Evolutionary conservation across 2,888 invertebrate species (phyloP).

Genomic region (Epinotia bilunana): DNA sequence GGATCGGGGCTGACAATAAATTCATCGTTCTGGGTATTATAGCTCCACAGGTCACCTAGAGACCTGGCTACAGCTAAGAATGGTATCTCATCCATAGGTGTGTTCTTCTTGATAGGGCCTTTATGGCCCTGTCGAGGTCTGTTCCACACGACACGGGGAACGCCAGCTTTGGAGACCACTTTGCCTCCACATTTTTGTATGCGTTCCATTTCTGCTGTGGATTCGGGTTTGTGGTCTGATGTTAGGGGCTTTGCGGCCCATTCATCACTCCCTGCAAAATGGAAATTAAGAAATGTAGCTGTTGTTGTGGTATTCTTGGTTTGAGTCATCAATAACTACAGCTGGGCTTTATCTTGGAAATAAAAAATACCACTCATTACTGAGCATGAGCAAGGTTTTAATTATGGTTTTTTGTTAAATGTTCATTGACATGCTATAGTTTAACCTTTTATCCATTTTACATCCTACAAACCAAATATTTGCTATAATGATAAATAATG

Average conservation of each 20-base stretch:
- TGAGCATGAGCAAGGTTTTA: no score
- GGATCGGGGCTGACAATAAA: slow-evolving; percentile 99
- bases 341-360: no score
- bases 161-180: slow-evolving; percentile 89
- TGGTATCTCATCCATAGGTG: slow-evolving; percentile 96
- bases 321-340: neutral
- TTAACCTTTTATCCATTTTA: no score
- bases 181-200: slow-evolving; percentile 94
- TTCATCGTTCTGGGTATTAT: slow-evolving; percentile 94
- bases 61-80: slow-evolving; percentile 98
- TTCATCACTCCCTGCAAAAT: slow-evolving; percentile 81
- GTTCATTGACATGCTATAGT: no score
- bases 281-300: neutral
- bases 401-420: no score
- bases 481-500: no score
- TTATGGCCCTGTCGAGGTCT: slow-evolving; percentile 91
- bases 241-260: slow-evolving; percentile 94
- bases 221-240: slow-evolving; percentile 98
- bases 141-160: slow-evolving; percentile 98
- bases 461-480: no score
- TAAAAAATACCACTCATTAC: no score
- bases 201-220: slow-evolving; percentile 90
- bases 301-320: neutral
- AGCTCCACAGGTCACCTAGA: slow-evolving; percentile 98
- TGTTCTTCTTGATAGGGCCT: slow-evolving; percentile 95